A percentile compares a stretch with the other conserved stretches of the same genome.
phyloP scores from a whole-genome alignment of 2,797 vertebrate species.

The Lates japonicus region DNA sequence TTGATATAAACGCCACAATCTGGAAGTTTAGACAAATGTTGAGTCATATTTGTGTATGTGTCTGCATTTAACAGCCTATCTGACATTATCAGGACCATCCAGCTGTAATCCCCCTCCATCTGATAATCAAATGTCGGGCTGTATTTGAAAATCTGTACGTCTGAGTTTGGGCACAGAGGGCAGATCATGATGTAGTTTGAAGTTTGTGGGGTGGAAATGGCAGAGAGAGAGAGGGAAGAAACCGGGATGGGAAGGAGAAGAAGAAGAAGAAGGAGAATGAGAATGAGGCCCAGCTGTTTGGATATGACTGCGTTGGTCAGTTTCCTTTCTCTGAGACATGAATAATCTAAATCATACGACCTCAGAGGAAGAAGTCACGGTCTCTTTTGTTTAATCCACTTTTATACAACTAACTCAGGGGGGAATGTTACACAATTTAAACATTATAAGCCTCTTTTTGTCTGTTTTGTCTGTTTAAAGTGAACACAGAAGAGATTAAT shows the following conservation, averaged over 20 bases:
- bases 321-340: slow-evolving; percentile 71
- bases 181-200: slow-evolving; percentile 28
- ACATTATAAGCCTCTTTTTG: slow-evolving; percentile 1
- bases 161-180: slow-evolving; percentile 12
- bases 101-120: slow-evolving; percentile 45
- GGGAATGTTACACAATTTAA: slow-evolving; percentile 18
- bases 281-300: slow-evolving; percentile 71
- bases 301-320: slow-evolving; percentile 58
- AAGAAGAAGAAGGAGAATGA: not conserved
- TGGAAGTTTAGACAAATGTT: not conserved
- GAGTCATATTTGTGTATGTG: not conserved
- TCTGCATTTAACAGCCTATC: not conserved
- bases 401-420: slow-evolving; percentile 39
- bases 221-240: slow-evolving; percentile 17
- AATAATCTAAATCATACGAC: slow-evolving; percentile 76
- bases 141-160: slow-evolving; percentile 22
- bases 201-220: not conserved
- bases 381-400: slow-evolving; percentile 49
- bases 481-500: slow-evolving; percentile 20
- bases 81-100: slow-evolving; percentile 22
- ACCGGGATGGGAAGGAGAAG: slow-evolving; percentile 20
- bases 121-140: slow-evolving; percentile 65
- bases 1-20: not conserved
- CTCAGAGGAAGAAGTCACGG: slow-evolving; percentile 57
- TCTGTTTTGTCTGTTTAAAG: slow-evolving; percentile 12